These are phyloP conservation scores for Globicephala melas DNA, from an alignment of 2,113 vertebrate genomes.

Conservation along the genomic window DNA sequence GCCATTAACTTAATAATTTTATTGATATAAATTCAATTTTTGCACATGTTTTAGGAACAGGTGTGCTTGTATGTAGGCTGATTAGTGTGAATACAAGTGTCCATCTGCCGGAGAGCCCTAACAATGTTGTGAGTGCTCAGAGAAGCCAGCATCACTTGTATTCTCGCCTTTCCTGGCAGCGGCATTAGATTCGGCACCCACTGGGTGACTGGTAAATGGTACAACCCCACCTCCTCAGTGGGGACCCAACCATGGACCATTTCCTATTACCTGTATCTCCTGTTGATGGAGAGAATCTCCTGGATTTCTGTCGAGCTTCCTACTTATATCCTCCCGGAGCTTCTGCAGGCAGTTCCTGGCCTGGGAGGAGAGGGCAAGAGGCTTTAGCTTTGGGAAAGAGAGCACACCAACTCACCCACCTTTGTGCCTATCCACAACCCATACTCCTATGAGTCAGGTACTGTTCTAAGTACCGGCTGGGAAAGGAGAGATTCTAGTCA, in stretches of 20 bases:
- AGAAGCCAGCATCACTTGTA: neutral
- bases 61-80: neutral
- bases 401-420: neutral
- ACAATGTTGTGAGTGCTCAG: neutral
- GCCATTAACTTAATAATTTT: neutral
- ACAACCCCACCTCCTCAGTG: neutral
- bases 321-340: constrained; percentile 82
- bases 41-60: neutral
- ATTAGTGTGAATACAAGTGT: neutral
- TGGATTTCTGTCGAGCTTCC: constrained; percentile 74
- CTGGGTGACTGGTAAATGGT: rapidly evolving
- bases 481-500: neutral
- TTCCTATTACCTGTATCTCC: constrained; percentile 66
- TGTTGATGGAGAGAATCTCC: constrained; percentile 32
- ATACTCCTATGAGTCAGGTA: neutral
- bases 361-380: constrained; percentile 71
- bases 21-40: neutral
- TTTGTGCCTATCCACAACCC: neutral
- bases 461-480: neutral
- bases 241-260: neutral
- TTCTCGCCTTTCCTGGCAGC: neutral
- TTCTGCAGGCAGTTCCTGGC: constrained; percentile 82
- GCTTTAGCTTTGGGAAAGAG: constrained; percentile 52
- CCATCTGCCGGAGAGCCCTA: neutral
- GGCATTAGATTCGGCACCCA: neutral